Percentiles rank a stretch among this genome's conserved stretches.
Conservation (phyloP, 2,797 vertebrate species). For the Macropodus opercularis region DNA sequence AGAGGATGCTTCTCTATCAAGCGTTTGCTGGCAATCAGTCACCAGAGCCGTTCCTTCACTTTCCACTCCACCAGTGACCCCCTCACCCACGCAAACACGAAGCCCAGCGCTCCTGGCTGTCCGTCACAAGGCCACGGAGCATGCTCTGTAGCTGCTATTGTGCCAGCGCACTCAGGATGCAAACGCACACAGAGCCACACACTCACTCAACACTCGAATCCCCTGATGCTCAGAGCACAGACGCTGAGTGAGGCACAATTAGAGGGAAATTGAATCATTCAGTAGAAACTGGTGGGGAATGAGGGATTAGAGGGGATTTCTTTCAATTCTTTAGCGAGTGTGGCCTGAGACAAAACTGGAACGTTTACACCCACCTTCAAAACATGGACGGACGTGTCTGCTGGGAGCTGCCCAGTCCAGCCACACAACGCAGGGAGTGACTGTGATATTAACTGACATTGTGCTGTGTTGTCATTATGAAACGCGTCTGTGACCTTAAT, state of each 20-base stretch:
- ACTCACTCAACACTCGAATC: background rate
- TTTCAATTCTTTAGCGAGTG: conserved; percentile 51
- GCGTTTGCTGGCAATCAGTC: no score
- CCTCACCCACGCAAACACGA: conserved; percentile 31
- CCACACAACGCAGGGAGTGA: conserved; percentile 29
- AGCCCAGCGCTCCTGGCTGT: conserved; percentile 36
- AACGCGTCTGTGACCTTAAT: conserved; percentile 73
- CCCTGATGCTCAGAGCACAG: background rate
- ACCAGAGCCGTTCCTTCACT: conserved; percentile 34
- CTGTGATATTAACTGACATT: conserved; percentile 64
- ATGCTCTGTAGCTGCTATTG: conserved; percentile 53
- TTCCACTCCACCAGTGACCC: conserved; percentile 1
- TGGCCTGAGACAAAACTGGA: conserved; percentile 37
- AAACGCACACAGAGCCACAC: conserved; percentile 23
- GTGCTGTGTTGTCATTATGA: conserved; percentile 63
- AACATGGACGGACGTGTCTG: background rate
- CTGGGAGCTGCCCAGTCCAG: conserved; percentile 2
- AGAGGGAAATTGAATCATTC: conserved; percentile 78
- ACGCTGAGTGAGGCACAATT: conserved; percentile 68
- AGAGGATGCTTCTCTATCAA: no score
- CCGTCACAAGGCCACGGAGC: conserved; percentile 56
- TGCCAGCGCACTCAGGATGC: conserved; percentile 30
- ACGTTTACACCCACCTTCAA: conserved; percentile 8
- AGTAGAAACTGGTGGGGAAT: conserved; percentile 68
- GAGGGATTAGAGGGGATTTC: conserved; percentile 75